Percentiles rank a stretch among this genome's conserved stretches.
Conservation (phyloP, 2,888 invertebrate species). For the Chloromyia formosa region DNA sequence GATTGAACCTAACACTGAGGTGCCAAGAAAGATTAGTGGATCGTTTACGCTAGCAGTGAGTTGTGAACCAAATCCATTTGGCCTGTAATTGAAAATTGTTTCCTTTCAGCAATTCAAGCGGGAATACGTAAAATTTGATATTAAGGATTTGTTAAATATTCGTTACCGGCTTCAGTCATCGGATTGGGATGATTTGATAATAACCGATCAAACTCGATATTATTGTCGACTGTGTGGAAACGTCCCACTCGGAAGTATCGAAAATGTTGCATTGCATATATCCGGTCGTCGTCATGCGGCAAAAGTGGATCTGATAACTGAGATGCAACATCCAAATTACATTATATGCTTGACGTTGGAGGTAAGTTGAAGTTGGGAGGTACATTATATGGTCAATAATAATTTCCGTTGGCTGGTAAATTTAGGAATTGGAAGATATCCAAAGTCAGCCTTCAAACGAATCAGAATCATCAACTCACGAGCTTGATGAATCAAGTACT, state of each 20-base stretch:
- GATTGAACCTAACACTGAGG: no score
- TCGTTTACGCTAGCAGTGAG: no score
- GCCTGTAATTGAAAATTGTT: no score
- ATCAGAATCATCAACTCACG: no score
- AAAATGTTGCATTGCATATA: background rate
- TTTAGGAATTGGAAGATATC: background rate
- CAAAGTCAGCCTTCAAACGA: no score
- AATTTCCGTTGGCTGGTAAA: background rate
- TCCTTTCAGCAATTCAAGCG: constrained; percentile 8
- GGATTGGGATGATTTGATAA: constrained; percentile 5
- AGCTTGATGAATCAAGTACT: no score
- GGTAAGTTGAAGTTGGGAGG: background rate
- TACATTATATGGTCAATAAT: background rate
- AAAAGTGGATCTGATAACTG: background rate
- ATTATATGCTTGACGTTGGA: no score
- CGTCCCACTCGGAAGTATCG: background rate
- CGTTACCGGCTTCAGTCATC: background rate
- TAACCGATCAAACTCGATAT: background rate
- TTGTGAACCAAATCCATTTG: no score
- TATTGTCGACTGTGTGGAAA: constrained; percentile 6
- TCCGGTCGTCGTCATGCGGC: background rate
- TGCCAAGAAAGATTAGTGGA: no score
- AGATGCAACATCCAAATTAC: background rate
- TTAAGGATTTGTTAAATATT: background rate
- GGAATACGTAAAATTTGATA: background rate